Evolutionary conservation across 2,888 invertebrate species (phyloP).

Genomic region (Cataglyphis cursor): DNA sequence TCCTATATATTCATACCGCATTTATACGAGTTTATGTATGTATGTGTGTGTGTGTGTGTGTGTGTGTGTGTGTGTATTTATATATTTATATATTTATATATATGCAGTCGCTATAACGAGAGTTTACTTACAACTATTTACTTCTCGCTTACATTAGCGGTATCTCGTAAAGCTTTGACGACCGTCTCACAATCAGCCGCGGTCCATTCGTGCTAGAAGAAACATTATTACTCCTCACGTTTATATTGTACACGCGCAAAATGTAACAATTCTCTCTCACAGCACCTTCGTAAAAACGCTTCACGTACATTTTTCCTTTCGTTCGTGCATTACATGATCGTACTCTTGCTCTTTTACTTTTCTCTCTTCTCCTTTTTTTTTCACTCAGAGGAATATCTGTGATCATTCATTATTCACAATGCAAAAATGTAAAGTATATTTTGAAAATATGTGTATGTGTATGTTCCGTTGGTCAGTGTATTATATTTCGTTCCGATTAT

Average conservation of each 20-base stretch:
- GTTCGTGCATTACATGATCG: conserved; percentile 26
- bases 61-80: conserved; percentile 45
- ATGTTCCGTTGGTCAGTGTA: conserved; percentile 60
- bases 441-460: conserved; percentile 56
- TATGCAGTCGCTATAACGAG: conserved; percentile 67
- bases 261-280: conserved; percentile 64
- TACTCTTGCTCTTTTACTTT: neutral
- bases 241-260: conserved; percentile 63
- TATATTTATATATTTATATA: conserved; percentile 63
- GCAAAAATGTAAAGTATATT: conserved; percentile 72
- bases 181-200: conserved; percentile 32
- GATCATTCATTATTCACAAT: conserved; percentile 68
- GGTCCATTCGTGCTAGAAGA: conserved; percentile 59
- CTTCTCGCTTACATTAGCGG: conserved; percentile 66
- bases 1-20: conserved; percentile 63
- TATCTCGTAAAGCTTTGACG: conserved; percentile 68
- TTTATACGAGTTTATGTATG: conserved; percentile 51
- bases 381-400: conserved; percentile 55
- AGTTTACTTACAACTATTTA: conserved; percentile 77
- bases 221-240: conserved; percentile 64
- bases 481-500: conserved; percentile 55
- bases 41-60: conserved; percentile 34
- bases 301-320: conserved; percentile 29
- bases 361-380: neutral
- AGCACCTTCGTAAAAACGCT: conserved; percentile 65